These are phyloP conservation scores for Ophthalmolycus amberensis DNA, from an alignment of 2,113 vertebrate genomes.

Conservation along the genomic window DNA sequence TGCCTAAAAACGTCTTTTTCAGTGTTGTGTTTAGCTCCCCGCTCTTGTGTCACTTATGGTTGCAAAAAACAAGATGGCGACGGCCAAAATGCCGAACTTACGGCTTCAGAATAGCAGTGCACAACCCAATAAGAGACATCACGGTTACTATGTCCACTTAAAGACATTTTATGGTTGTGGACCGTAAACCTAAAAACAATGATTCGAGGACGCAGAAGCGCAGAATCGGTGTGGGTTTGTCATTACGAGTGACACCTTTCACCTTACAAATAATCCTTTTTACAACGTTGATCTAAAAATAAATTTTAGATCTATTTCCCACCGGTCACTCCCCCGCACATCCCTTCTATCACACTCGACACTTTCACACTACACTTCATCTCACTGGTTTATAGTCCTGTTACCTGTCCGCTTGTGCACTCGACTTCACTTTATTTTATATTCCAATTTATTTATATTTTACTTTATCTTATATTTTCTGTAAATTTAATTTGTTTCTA, in stretches of 20 bases:
- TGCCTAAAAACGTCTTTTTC: not conserved
- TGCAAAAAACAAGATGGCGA: not conserved
- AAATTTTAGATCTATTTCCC: too few relatives aligned
- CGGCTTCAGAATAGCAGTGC: not conserved
- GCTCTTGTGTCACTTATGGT: not conserved
- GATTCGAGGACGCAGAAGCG: not conserved
- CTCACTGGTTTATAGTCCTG: too few relatives aligned
- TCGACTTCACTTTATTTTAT: too few relatives aligned
- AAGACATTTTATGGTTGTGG: not conserved
- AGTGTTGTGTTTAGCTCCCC: not conserved
- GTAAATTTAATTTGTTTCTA: too few relatives aligned
- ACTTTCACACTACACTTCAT: too few relatives aligned
- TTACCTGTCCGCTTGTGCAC: too few relatives aligned
- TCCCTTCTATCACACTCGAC: too few relatives aligned
- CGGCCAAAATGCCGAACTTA: not conserved
- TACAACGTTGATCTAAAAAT: not conserved
- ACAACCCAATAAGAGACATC: not conserved
- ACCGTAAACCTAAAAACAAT: not conserved
- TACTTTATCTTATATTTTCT: too few relatives aligned
- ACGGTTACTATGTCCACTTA: not conserved
- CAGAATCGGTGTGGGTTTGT: not conserved
- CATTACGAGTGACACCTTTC: not conserved
- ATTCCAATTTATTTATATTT: too few relatives aligned
- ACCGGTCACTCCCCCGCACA: too few relatives aligned
- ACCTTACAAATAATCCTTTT: not conserved